phyloP scores from a whole-genome alignment of 2,888 invertebrate species.

The Blera fallax region DNA sequence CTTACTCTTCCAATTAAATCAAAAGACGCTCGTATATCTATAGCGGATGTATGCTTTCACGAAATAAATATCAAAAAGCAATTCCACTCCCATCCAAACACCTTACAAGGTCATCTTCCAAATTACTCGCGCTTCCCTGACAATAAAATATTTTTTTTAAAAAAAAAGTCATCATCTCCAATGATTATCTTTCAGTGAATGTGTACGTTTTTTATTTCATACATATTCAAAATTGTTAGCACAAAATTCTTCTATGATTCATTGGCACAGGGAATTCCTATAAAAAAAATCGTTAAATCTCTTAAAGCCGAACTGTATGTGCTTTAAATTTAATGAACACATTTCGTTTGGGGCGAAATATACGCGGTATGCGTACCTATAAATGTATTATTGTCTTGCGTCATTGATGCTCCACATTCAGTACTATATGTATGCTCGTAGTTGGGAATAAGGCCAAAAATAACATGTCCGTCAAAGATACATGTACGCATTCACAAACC shows the following conservation, averaged over 20 bases:
- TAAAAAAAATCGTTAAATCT: not conserved
- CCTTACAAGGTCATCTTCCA: too few relatives aligned
- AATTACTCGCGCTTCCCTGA: not conserved
- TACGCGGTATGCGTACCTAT: slow-evolving; percentile 38
- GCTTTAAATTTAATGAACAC: slow-evolving; percentile 40
- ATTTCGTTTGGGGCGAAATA: slow-evolving; percentile 17
- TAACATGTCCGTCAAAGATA: slow-evolving; percentile 34
- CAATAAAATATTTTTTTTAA: not conserved
- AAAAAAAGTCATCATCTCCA: not conserved
- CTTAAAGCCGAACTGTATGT: slow-evolving; percentile 4
- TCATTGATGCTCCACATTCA: slow-evolving; percentile 68
- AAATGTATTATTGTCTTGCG: slow-evolving; percentile 48
- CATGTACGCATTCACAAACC: slow-evolving; percentile 1
- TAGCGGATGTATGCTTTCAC: too few relatives aligned
- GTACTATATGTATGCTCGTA: slow-evolving; percentile 38
- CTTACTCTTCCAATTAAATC: too few relatives aligned
- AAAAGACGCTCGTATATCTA: too few relatives aligned
- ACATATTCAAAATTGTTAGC: not conserved
- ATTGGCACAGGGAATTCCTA: not conserved
- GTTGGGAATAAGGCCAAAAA: slow-evolving; percentile 57
- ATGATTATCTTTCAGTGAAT: not conserved
- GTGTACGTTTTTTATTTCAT: not conserved
- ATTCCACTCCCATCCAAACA: too few relatives aligned
- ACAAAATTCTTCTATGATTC: not conserved
- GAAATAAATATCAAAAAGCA: too few relatives aligned